Conservation (phyloP, 2,888 invertebrate species). For the Cryptops parisi region DNA sequence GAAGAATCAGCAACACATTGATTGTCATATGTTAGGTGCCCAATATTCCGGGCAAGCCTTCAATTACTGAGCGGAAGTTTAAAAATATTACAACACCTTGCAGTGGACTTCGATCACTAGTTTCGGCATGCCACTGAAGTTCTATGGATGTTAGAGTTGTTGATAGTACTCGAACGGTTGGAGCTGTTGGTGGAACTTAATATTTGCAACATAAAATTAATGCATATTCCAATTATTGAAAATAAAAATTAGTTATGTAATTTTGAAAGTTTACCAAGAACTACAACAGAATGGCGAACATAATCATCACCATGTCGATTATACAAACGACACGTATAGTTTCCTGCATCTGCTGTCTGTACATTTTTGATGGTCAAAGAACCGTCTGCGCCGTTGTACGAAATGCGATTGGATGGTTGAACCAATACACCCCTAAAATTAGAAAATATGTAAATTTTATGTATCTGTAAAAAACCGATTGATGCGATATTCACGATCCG, state of each 20-base stretch:
- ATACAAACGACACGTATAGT: slow-evolving; percentile 31
- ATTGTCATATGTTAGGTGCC: no score
- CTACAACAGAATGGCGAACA: slow-evolving; percentile 27
- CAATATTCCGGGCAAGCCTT: no score
- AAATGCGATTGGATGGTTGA: slow-evolving; percentile 4
- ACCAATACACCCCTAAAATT: slow-evolving; percentile 11
- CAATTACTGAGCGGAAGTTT: no score
- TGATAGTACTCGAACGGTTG: slow-evolving; percentile 9
- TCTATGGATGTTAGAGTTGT: slow-evolving; percentile 11
- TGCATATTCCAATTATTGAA: no score
- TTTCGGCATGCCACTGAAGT: slow-evolving; percentile 11
- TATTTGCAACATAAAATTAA: neutral
- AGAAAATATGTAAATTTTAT: no score
- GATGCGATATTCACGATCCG: no score
- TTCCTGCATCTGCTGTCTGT: slow-evolving; percentile 28
- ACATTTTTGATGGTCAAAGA: slow-evolving; percentile 27
- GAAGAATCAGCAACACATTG: no score
- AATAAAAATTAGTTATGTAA: no score
- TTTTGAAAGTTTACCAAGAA: slow-evolving; percentile 32
- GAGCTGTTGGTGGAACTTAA: slow-evolving; percentile 12
- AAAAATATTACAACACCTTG: no score
- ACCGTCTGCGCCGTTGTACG: slow-evolving; percentile 24
- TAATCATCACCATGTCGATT: slow-evolving; percentile 31
- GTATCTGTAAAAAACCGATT: no score
- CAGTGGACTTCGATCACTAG: slow-evolving; percentile 11